A percentile compares a stretch with the other conserved stretches of the same genome.
These are phyloP conservation scores for Microctenopoma lineatum DNA, from an alignment of 2,797 vertebrate species.

Conservation along the genomic window DNA sequence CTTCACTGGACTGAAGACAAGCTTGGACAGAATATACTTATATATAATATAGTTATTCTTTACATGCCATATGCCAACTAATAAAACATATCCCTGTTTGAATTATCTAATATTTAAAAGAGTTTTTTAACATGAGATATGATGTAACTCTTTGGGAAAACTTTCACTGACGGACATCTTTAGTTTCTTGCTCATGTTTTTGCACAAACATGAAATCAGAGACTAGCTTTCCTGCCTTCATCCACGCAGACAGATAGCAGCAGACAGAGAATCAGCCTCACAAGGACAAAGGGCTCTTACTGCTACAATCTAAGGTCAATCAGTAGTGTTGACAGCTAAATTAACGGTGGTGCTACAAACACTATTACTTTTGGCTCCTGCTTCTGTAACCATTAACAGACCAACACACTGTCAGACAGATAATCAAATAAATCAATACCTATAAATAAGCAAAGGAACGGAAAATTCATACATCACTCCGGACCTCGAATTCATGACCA, in stretches of 20 bases:
- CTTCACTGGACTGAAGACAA: conserved; percentile 8
- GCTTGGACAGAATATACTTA: neutral
- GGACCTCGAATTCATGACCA: conserved; percentile 32
- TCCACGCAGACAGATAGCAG: conserved; percentile 28
- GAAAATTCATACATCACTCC: conserved; percentile 26
- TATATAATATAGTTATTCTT: neutral
- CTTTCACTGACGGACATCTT: conserved; percentile 34
- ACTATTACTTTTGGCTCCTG: conserved; percentile 41
- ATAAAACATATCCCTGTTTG: neutral
- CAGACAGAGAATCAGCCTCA: conserved; percentile 32
- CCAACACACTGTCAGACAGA: conserved; percentile 30
- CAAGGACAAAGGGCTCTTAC: conserved; percentile 46
- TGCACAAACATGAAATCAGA: conserved; percentile 32
- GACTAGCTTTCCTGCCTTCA: conserved; percentile 9
- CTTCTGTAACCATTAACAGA: conserved; percentile 41
- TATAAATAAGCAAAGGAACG: conserved; percentile 46
- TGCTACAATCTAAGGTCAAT: conserved; percentile 64
- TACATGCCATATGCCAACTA: neutral
- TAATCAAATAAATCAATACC: conserved; percentile 52
- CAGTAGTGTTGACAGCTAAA: conserved; percentile 68
- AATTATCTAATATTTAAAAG: conserved; percentile 1
- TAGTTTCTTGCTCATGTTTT: conserved; percentile 27
- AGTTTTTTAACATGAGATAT: neutral
- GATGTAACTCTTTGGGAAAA: conserved; percentile 12
- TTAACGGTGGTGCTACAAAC: conserved; percentile 64